Conservation (phyloP, 1,140 invertebrate genomes). For the Lepidurus arcticus region DNA sequence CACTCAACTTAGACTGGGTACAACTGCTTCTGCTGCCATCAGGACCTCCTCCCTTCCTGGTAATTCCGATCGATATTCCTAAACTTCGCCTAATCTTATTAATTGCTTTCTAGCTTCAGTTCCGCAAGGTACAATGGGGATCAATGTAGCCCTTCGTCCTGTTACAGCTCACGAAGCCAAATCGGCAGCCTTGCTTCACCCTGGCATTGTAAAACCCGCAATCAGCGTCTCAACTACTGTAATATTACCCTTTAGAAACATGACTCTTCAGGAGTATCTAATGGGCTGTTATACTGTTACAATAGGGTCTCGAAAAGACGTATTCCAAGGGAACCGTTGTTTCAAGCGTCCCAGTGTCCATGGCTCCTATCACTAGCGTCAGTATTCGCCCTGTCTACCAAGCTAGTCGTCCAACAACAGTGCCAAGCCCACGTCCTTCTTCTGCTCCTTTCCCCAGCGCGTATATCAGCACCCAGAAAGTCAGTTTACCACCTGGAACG, state of each 20-base stretch:
- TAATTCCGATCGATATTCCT: background rate
- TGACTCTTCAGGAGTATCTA: background rate
- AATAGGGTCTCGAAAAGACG: background rate
- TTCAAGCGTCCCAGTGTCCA: background rate
- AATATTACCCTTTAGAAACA: background rate
- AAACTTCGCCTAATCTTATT: background rate
- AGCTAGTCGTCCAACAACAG: background rate
- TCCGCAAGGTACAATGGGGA: background rate
- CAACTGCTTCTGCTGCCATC: background rate
- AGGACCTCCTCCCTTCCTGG: background rate
- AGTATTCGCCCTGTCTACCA: background rate
- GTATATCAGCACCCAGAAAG: background rate
- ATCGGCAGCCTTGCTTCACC: background rate
- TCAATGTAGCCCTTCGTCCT: background rate
- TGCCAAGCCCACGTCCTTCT: background rate
- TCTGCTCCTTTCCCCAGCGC: background rate
- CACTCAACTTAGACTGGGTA: background rate
- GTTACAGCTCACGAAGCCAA: background rate
- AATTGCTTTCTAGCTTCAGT: background rate
- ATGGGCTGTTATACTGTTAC: background rate
- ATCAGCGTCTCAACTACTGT: background rate
- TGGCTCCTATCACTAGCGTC: background rate
- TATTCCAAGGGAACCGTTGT: background rate
- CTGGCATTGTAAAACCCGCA: background rate
- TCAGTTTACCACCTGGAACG: background rate